phyloP scores from a whole-genome alignment of 1,140 invertebrate genomes.

The Aphidius gifuensis region DNA sequence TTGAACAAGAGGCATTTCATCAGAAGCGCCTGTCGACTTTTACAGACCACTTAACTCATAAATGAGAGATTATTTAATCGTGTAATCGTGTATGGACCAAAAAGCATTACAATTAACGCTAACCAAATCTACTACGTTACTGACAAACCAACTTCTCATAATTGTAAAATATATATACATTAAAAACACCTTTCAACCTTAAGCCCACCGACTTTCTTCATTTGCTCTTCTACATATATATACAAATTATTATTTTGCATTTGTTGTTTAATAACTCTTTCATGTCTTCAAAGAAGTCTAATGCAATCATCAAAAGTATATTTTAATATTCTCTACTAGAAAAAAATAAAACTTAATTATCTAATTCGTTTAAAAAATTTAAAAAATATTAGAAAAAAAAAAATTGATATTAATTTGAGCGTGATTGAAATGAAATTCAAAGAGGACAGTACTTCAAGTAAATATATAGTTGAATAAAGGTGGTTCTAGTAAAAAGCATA shows the following conservation, averaged over 20 bases:
- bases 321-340: too few relatives aligned
- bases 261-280: too few relatives aligned
- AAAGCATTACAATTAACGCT: conserved; percentile 55
- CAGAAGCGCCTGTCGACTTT: conserved; percentile 49
- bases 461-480: neutral
- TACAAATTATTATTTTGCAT: too few relatives aligned
- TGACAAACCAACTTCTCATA: conserved; percentile 15
- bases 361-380: too few relatives aligned
- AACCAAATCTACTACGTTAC: conserved; percentile 39
- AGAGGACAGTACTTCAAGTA: conserved; percentile 5
- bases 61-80: conserved; percentile 55
- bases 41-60: conserved; percentile 55
- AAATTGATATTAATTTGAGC: neutral
- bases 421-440: conserved; percentile 13
- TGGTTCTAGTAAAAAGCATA: conserved; percentile 43
- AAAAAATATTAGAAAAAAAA: too few relatives aligned
- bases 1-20: conserved; percentile 48
- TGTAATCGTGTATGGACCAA: conserved; percentile 52
- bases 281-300: too few relatives aligned
- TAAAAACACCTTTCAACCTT: neutral
- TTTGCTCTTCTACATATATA: neutral
- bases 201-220: neutral
- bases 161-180: neutral
- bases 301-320: neutral
- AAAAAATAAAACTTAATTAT: too few relatives aligned